Base-by-base conservation (phyloP, 2,888 invertebrate genomes). In the Prosapia bicincta region DNA sequence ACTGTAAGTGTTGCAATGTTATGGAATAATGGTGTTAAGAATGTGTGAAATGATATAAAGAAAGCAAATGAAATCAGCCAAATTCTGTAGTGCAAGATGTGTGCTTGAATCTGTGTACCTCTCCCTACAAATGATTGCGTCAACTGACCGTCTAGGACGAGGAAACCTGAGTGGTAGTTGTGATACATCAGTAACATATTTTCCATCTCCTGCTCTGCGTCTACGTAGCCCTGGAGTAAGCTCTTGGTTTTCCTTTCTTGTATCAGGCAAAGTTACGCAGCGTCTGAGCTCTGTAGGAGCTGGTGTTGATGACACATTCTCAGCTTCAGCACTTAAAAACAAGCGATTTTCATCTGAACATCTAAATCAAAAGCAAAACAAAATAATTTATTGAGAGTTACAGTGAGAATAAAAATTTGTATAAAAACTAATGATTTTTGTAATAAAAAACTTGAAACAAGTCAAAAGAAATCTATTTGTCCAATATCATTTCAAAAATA, bases 161-260 rank as follows among this genome's bases (percentile, higher is more conserved):
- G 77, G 76, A 79, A 82, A 82, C 75, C 81, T 78, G 72, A 83
- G 80, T 79, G 81, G 77, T 89, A 95, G 86, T 83, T 95, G 94
- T 78, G 93, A 90, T 78, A 93, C 92, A 86, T 95, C 95, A 28
- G 92, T 91, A 26, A 95, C 93, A 86, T 95, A 95, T 86, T 96
- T 96, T 79, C 95, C 95, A 76, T 87, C 87, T 66, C 91, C 90
- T 81, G 93, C 90, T 81, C 94, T 91, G 32, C 95, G 88, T 66
- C 92, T 88, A 24, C 95, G 88, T 54, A 95, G 86, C 66, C 93
- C 93, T 83, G 91, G 90, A 0, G 90, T 90, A 54, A 81, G 79
- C 25, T 79, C 79, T 32, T 78, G 77, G 23, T 32, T 28, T 15
- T 71, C 75, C 13, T 71, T 71, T 43, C 72, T 67, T 54, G 85